Conservation (phyloP, 2,888 invertebrate genomes). For the Unio delphinus region DNA sequence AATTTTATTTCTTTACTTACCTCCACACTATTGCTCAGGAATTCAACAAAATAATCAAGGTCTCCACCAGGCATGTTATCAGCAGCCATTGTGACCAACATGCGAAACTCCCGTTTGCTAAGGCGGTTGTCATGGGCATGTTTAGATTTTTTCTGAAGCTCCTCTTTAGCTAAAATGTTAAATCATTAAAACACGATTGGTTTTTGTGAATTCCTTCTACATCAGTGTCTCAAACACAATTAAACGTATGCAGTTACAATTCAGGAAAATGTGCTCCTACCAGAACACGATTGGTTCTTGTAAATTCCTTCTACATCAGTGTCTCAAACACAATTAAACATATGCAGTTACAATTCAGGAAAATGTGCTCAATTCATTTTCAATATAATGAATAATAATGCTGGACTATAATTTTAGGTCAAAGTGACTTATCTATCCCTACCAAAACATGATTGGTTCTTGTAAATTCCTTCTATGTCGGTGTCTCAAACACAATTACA, state of each 20-base stretch:
- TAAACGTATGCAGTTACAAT: background rate
- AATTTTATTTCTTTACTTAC: constrained; percentile 32
- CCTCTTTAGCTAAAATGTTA: constrained; percentile 44
- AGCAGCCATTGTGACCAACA: constrained; percentile 59
- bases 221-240: no score
- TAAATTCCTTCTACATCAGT: no score
- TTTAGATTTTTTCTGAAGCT: constrained; percentile 57
- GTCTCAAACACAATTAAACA: no score
- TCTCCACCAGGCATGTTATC: constrained; percentile 61
- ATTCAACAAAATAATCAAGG: constrained; percentile 69
- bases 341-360: background rate
- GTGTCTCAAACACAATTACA: no score
- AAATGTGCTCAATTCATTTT: no score
- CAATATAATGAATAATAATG: background rate
- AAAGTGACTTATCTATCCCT: no score
- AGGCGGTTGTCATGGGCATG: constrained; percentile 60
- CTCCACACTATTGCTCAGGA: constrained; percentile 67
- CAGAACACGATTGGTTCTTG: no score
- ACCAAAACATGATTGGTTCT: no score
- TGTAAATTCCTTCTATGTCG: no score
- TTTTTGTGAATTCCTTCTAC: no score
- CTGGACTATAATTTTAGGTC: no score
- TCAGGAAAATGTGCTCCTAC: background rate
- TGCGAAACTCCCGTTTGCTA: constrained; percentile 67
- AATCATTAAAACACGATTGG: constrained; percentile 2